Percentiles rank a stretch among this genome's conserved stretches.
These are phyloP conservation scores for Novumbra hubbsi DNA, from an alignment of 2,797 vertebrate species.

Conservation along the genomic window DNA sequence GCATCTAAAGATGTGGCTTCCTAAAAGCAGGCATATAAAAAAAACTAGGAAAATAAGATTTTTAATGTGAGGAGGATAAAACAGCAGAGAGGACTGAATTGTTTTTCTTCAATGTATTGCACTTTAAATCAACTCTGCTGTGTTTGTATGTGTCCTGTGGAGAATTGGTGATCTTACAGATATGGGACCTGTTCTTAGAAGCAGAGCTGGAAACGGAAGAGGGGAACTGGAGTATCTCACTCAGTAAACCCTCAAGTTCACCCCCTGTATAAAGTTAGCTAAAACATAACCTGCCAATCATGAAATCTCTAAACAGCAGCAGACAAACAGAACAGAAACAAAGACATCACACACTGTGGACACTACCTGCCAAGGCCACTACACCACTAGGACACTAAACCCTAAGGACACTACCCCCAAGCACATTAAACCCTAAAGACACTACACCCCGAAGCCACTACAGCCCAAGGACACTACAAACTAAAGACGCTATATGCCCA, in stretches of 20 bases:
- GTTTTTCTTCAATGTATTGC: background rate
- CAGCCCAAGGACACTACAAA: too few species aligned
- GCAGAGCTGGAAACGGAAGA: background rate
- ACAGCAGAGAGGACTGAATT: background rate
- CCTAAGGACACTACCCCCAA: too few species aligned
- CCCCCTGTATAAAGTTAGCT: background rate
- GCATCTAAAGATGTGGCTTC: background rate
- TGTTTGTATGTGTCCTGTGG: background rate
- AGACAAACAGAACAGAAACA: background rate
- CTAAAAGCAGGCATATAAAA: background rate
- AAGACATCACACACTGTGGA: too few species aligned
- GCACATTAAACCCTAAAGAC: too few species aligned
- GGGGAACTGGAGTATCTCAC: background rate
- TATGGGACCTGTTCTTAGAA: background rate
- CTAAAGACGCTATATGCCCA: background rate
- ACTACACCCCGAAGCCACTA: too few species aligned
- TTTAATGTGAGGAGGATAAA: background rate
- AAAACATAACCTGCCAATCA: background rate
- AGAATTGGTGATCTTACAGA: background rate
- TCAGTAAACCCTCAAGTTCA: background rate
- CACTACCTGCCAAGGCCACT: too few species aligned
- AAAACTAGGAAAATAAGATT: background rate
- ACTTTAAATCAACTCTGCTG: background rate
- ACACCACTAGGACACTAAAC: too few species aligned
- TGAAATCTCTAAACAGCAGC: background rate